These are phyloP conservation scores for Nesogale talazaci DNA, from an alignment of 2,113 vertebrate genomes.

Conservation along the genomic window DNA sequence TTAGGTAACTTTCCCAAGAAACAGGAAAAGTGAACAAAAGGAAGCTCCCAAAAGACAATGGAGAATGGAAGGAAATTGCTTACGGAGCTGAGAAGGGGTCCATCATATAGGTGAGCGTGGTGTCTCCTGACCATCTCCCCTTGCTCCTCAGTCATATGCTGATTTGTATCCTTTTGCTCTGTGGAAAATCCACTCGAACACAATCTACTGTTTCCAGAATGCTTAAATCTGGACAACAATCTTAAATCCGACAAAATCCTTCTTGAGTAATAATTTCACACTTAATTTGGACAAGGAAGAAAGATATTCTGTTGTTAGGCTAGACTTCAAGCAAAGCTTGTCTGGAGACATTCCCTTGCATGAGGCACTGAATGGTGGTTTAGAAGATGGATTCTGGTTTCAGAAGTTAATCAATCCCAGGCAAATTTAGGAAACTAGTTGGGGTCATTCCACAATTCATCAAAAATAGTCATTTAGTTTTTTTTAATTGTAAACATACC, in stretches of 20 bases:
- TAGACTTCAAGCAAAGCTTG: not conserved
- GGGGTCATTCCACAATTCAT: not conserved
- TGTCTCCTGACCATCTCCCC: accelerated
- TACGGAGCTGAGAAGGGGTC: not conserved
- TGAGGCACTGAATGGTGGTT: not conserved
- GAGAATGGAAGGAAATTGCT: not conserved
- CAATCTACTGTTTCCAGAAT: not conserved
- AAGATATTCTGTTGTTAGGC: not conserved
- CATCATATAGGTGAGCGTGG: no score
- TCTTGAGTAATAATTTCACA: slow-evolving; percentile 19
- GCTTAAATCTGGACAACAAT: not conserved
- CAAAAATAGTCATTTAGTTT: slow-evolving; percentile 12
- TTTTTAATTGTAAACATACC: not conserved
- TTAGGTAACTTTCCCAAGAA: not conserved
- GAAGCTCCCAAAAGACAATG: not conserved
- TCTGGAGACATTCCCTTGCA: not conserved
- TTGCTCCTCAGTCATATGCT: not conserved
- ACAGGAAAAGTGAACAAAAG: not conserved
- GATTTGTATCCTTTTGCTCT: not conserved
- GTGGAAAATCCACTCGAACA: not conserved
- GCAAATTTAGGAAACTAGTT: slow-evolving; percentile 28
- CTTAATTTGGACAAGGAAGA: slow-evolving; percentile 36
- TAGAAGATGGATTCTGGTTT: no score
- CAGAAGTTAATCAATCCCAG: slow-evolving; percentile 29
- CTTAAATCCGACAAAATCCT: not conserved